A percentile compares a stretch with the other conserved stretches of the same genome.
These are phyloP conservation scores for Sparus aurata DNA, from an alignment of 2,797 vertebrate genomes.

Conservation along the genomic window DNA sequence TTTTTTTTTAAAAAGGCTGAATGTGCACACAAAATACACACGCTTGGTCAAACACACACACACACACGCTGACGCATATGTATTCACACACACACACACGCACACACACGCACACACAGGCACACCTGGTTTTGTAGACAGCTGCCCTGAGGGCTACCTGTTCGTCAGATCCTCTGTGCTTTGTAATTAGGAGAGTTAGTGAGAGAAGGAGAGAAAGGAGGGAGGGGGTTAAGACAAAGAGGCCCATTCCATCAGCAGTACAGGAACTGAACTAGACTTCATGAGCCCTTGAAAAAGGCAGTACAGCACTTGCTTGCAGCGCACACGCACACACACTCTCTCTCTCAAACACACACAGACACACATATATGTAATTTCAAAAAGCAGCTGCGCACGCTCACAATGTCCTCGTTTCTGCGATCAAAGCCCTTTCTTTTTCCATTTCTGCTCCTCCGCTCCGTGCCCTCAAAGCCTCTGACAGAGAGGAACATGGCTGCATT, in stretches of 20 bases:
- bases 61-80: conserved; percentile 45
- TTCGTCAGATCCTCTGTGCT: conserved; percentile 82
- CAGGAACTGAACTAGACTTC: conserved; percentile 76
- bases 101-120: conserved; percentile 33
- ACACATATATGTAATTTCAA: conserved; percentile 31
- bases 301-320: conserved; percentile 13
- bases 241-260: conserved; percentile 58
- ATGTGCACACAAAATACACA: conserved; percentile 1
- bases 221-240: conserved; percentile 63
- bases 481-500: conserved; percentile 33
- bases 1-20: background rate
- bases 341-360: conserved; percentile 1
- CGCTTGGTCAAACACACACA: conserved; percentile 22
- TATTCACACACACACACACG: conserved; percentile 29
- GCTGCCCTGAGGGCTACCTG: conserved; percentile 81
- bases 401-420: conserved; percentile 26
- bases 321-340: conserved; percentile 3
- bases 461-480: conserved; percentile 43
- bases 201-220: conserved; percentile 55
- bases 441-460: conserved; percentile 28
- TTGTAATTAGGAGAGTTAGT: conserved; percentile 83
- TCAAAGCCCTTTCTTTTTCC: conserved; percentile 43
- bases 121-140: conserved; percentile 86
- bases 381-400: conserved; percentile 39
- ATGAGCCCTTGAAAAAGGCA: conserved; percentile 59